Evolutionary conservation across 1,140 invertebrate genomes (phyloP), one percentile per base, ranked within the genome.

Genomic region (Ladona fulva): DNA sequence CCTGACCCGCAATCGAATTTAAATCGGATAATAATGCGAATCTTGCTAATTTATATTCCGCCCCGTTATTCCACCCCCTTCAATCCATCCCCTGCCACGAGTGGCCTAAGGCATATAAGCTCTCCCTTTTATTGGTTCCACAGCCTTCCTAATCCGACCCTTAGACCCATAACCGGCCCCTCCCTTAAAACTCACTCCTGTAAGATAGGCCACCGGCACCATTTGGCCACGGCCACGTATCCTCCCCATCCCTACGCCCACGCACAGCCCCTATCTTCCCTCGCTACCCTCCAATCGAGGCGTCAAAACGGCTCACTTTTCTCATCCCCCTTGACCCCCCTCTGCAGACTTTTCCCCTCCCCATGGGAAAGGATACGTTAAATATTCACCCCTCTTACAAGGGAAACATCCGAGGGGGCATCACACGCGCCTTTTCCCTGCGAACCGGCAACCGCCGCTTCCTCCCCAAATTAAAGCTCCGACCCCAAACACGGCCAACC

Each of bases 11-110:
- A 12, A 66, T 66, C 52, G 52, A 66, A 66, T 66, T 66, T 66
- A 66, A 66, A 66, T 66, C 52, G 52, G 52, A 66, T 66, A 66
- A 66, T 66, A 66, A 66, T 66, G 52, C 52, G 52, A 66, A 66
- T 66, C 52, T 66, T 66, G 52, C 52, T 66, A 66, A 66, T 66
- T 66, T 66, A 66, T 66, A 66, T 66, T 66, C 52, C 52, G 52
- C 52, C 52, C 52, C 52, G 3, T 66, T 12, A 5, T 66, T 66
- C 52, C 52, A 22, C 52, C 52, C 44, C 14, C 52, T 22, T 12
- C n/a, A 5, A 19, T 19, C 16, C 14, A 16, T 22, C 52, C 52
- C n/a, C 52, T 19, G 44, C 5, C 52, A 66, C 52, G 52, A 66
- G 52, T 66, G 3, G 5, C 52, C 52, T 66, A 12, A 66, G 52